Evolutionary conservation across 2,888 invertebrate species (phyloP).

Genomic region (Agriopis leucophaearia): DNA sequence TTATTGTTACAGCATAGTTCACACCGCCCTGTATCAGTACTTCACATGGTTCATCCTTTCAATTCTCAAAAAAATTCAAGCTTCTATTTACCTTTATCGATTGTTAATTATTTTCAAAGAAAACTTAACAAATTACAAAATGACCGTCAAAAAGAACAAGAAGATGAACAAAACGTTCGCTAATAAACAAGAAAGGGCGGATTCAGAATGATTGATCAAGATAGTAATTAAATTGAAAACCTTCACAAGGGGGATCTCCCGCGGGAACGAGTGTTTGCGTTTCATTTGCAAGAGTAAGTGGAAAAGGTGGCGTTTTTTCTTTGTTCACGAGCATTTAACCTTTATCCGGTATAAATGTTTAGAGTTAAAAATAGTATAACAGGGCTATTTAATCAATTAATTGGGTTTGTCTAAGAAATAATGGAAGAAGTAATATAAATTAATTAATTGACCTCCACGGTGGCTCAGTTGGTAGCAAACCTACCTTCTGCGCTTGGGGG

Average conservation of each 20-base stretch:
- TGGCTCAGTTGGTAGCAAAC: no score
- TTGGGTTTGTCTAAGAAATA: no score
- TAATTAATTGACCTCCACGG: no score
- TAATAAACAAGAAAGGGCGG: slow-evolving; percentile 6
- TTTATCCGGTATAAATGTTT: not conserved
- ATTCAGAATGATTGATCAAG: slow-evolving; percentile 29
- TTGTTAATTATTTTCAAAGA: slow-evolving; percentile 2
- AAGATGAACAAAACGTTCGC: slow-evolving; percentile 11
- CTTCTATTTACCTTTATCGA: not conserved
- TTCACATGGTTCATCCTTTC: not conserved
- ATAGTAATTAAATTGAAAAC: slow-evolving; percentile 29
- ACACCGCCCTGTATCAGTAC: no score
- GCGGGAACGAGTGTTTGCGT: slow-evolving; percentile 18
- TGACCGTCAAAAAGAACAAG: slow-evolving; percentile 8
- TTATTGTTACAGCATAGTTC: no score
- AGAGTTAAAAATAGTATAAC: not conserved
- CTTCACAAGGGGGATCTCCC: slow-evolving; percentile 3
- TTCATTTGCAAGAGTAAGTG: slow-evolving; percentile 11
- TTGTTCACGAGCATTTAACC: not conserved
- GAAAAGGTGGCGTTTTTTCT: slow-evolving; percentile 9
- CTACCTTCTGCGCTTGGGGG: no score
- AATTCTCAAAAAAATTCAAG: not conserved
- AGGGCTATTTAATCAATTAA: not conserved
- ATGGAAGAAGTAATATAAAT: no score
- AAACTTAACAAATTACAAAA: slow-evolving; percentile 16